Evolutionary conservation across 1,140 invertebrate genomes (phyloP), one percentile per base, ranked within the genome.

Genomic region (Antheraea pernyi): DNA sequence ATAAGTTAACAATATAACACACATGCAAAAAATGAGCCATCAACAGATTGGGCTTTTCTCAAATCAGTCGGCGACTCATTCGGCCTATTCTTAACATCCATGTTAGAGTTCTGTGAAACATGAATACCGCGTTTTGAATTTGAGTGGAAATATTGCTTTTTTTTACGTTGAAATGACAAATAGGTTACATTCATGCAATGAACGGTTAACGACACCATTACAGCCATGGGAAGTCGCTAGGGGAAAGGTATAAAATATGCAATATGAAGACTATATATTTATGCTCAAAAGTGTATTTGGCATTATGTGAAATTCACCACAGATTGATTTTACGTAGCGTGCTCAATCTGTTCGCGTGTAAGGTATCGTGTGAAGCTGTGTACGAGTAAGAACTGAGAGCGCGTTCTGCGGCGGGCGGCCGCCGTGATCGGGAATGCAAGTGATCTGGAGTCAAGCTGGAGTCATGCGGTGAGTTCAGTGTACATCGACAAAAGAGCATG

Each of bases 191-290:
- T 81, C 89, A 91, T 91, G 89, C 89, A 91, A 89, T 91, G 88
- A 78, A 74, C 76, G 73, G 72, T 75, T 78, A 83, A 85, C 85
- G 88, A 89, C 86, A 89, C 82, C 84, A 78, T 80, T 83, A 84
- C 83, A 89, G 86, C 85, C 85, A 88, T 53, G 76, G 82, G 84
- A 74, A 81, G 80, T 85, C 86, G 85, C 89, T 88, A 89, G 86
- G 88, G 89, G 90, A 92, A 92, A 92, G 90, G 90, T 92, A 92
- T 92, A 92, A 92, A 92, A 92, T 92, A 92, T 90, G 88, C 80
- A 84, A 81, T 75, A 85, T 86, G 83, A 89, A 86, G 1, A 30
- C 79, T 83, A 79, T 83, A 9, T 48, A 48, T 48, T 83, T 84
- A 85, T 88, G 85, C 84, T 88, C 84, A 76, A 81, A 81, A n/a